Conservation (phyloP, 2,888 invertebrate genomes). For the Tenthredo scrophulariae region DNA sequence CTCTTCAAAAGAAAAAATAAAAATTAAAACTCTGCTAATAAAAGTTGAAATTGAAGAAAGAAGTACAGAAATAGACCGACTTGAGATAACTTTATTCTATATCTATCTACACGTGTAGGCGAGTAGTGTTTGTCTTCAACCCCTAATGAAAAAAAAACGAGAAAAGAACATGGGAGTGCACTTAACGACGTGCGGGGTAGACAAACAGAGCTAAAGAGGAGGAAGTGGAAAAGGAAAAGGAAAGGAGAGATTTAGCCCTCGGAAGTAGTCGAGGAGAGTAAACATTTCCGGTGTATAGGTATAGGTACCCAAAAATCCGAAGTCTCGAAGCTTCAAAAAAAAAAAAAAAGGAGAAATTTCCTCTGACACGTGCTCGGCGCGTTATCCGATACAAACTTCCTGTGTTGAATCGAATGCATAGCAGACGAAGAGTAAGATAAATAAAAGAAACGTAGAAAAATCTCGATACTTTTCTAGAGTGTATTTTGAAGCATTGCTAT, state of each 20-base stretch:
- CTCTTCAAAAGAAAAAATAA: no score
- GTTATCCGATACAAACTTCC: conserved; percentile 27
- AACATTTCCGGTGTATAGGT: conserved; percentile 33
- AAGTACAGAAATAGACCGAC: neutral
- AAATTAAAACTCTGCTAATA: neutral
- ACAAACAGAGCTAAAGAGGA: conserved; percentile 14
- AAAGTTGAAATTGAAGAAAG: neutral
- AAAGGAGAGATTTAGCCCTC: conserved; percentile 27
- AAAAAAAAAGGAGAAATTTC: neutral
- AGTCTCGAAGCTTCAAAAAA: neutral
- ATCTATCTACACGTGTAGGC: conserved; percentile 3
- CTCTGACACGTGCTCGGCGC: neutral
- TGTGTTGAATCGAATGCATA: neutral
- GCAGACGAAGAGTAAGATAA: neutral
- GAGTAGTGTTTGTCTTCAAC: neutral
- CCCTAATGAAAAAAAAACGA: conserved; percentile 1
- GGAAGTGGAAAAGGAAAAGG: neutral
- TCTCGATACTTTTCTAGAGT: neutral
- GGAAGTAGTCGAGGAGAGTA: conserved; percentile 27
- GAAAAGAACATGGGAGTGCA: conserved; percentile 10
- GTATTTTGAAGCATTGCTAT: neutral
- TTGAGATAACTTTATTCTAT: neutral
- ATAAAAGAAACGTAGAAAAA: neutral
- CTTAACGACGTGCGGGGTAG: neutral
- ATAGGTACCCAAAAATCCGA: conserved; percentile 8